Evolutionary conservation across 2,113 vertebrate genomes (phyloP).

Genomic region (Nerophis lumbriciformis): DNA sequence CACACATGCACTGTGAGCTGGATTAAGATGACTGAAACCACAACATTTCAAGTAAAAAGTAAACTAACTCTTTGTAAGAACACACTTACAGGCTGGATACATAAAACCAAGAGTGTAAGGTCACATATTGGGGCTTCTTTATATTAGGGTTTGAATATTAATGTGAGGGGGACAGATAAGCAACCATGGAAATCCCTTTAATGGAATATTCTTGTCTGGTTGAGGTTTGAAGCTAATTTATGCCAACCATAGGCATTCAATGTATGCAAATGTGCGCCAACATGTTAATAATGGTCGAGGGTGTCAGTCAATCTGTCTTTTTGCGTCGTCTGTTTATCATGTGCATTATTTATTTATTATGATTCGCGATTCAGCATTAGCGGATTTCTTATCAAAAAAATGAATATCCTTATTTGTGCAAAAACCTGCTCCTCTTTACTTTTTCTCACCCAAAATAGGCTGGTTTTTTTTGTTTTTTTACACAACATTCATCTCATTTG

Average conservation of each 20-base stretch:
- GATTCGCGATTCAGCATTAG: too few relatives aligned
- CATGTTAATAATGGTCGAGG: constrained; percentile 4
- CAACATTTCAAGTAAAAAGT: too few relatives aligned
- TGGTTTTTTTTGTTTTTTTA: too few relatives aligned
- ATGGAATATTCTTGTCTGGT: constrained; percentile 23
- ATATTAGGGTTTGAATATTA: constrained; percentile 62
- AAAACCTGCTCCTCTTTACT: too few relatives aligned
- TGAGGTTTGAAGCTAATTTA: constrained; percentile 43
- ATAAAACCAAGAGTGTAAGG: constrained; percentile 41
- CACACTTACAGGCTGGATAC: constrained; percentile 11
- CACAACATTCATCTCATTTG: too few relatives aligned
- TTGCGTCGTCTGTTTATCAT: background rate
- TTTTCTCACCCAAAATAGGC: too few relatives aligned
- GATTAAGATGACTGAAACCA: constrained; percentile 1
- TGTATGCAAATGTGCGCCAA: constrained; percentile 38
- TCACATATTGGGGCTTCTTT: constrained; percentile 54
- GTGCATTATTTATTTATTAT: too few relatives aligned
- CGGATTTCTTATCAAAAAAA: too few relatives aligned
- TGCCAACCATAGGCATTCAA: constrained; percentile 25
- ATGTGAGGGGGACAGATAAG: constrained; percentile 57
- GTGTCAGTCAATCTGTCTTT: constrained; percentile 20
- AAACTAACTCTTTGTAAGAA: background rate
- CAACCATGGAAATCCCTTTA: constrained; percentile 63
- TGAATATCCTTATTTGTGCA: too few relatives aligned
- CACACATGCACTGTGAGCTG: background rate